Percentiles rank a stretch among this genome's conserved stretches.
Evolutionary conservation across 2,113 vertebrate genomes (phyloP).

Genomic region (Syngnathoides biaculeatus): DNA sequence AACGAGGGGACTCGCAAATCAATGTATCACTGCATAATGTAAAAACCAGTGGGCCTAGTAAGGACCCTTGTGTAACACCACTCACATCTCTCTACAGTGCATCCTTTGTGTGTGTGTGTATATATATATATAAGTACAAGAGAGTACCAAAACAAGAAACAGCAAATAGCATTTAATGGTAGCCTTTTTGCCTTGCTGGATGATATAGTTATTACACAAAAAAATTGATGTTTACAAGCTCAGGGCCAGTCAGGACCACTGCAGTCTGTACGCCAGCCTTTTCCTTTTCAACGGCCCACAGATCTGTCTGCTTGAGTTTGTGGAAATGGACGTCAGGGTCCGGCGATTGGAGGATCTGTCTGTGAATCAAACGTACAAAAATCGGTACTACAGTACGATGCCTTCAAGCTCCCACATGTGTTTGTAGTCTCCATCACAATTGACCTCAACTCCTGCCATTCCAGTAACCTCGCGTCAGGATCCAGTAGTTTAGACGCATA

Average conservation of each 20-base stretch:
- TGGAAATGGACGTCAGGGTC: slow-evolving; percentile 61
- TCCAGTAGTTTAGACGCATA: slow-evolving; percentile 86
- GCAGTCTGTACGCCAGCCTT: slow-evolving; percentile 61
- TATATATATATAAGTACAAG: too few species aligned
- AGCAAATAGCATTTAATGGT: too few species aligned
- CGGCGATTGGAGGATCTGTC: slow-evolving; percentile 76
- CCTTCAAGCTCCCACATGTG: slow-evolving; percentile 12
- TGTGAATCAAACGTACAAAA: slow-evolving; percentile 58
- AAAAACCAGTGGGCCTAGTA: too few species aligned
- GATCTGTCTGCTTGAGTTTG: slow-evolving; percentile 38
- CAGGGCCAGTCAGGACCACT: slow-evolving; percentile 80
- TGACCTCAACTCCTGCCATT: slow-evolving; percentile 83
- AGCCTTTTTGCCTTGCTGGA: too few species aligned
- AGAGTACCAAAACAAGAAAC: too few species aligned
- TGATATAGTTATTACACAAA: too few species aligned
- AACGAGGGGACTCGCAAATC: too few species aligned
- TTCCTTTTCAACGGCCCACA: slow-evolving; percentile 46
- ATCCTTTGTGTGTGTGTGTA: too few species aligned
- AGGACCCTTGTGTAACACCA: too few species aligned
- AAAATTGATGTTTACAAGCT: slow-evolving; percentile 76
- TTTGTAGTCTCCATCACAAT: slow-evolving; percentile 27
- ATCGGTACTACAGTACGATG: slow-evolving; percentile 27
- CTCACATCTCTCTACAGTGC: too few species aligned
- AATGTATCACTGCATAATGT: too few species aligned
- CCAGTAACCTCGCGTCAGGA: slow-evolving; percentile 77